A percentile compares a stretch with the other conserved stretches of the same genome.
Conservation (phyloP, 2,797 vertebrate species). For the Mallotus villosus region DNA sequence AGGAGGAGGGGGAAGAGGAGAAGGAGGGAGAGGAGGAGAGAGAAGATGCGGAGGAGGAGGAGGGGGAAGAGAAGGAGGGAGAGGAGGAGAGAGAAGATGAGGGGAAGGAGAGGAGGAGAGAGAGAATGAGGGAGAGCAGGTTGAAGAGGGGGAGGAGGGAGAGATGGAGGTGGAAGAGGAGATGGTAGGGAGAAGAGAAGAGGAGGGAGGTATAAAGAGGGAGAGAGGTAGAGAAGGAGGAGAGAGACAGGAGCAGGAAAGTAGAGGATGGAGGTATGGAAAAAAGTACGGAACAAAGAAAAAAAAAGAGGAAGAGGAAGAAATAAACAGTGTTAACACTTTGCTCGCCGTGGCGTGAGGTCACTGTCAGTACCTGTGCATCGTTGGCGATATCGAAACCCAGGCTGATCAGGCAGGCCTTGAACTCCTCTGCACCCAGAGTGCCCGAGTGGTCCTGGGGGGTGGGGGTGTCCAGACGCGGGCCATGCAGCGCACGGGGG, state of each 20-base stretch:
- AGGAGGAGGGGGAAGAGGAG: constrained; percentile 2
- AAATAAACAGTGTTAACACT: constrained; percentile 69
- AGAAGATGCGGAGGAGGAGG: constrained; percentile 1
- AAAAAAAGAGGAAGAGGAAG: constrained; percentile 60
- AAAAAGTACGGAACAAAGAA: constrained; percentile 10
- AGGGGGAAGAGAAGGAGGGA: constrained; percentile 12
- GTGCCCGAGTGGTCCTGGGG: constrained; percentile 98
- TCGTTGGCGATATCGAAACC: constrained; percentile 99
- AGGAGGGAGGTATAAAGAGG: constrained; percentile 22
- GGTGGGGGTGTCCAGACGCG: constrained; percentile 71
- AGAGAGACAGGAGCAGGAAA: constrained; percentile 21
- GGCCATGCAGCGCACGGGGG: constrained; percentile 78
- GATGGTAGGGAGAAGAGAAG: not conserved
- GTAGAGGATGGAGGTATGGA: constrained; percentile 31
- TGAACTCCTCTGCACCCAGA: constrained; percentile 99
- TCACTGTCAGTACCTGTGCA: constrained; percentile 87
- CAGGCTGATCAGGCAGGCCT: constrained; percentile 99
- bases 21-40: constrained; percentile 12
- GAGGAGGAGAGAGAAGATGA: constrained; percentile 44
- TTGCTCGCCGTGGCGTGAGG: constrained; percentile 40
- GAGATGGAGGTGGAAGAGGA: not conserved
- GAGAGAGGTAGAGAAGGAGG: constrained; percentile 1
- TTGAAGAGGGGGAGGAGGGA: constrained; percentile 17
- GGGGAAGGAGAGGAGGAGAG: constrained; percentile 61
- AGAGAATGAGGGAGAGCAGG: constrained; percentile 33